Evolutionary conservation across 2,113 vertebrate genomes (phyloP).

Genomic region (Phrynosoma platyrhinos): DNA sequence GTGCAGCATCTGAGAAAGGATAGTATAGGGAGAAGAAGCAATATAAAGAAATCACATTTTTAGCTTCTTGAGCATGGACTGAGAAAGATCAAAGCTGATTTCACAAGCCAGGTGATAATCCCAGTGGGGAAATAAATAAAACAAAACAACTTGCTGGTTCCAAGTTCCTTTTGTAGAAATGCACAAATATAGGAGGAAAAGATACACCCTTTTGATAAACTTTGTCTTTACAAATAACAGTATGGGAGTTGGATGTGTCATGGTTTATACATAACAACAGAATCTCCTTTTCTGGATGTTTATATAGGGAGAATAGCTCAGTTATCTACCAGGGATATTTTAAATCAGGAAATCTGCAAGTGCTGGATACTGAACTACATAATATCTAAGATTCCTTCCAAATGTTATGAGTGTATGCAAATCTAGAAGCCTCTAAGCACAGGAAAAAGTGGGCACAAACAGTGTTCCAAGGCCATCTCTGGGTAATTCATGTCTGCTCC

Average conservation of each 20-base stretch:
- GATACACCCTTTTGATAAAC: background rate
- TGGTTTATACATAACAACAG: background rate
- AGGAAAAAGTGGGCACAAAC: background rate
- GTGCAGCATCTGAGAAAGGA: conserved; percentile 69
- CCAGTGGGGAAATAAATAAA: background rate
- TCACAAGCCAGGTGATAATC: too few species aligned
- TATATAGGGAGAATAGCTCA: background rate
- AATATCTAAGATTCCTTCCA: background rate
- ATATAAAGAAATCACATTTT: background rate
- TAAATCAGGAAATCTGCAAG: background rate
- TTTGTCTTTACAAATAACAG: background rate
- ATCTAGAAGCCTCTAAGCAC: too few species aligned
- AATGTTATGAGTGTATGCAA: background rate
- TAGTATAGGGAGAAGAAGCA: background rate
- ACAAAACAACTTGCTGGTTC: conserved; percentile 71
- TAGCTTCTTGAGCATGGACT: background rate
- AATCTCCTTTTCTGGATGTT: background rate
- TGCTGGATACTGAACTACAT: background rate
- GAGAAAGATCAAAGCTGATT: background rate
- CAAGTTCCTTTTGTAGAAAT: conserved; percentile 35
- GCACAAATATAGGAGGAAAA: conserved; percentile 34
- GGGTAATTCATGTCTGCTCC: background rate
- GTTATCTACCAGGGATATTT: background rate
- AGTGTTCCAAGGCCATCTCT: background rate
- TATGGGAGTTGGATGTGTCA: too few species aligned